Percentiles rank a stretch among this genome's conserved stretches.
Evolutionary conservation across 2,113 vertebrate genomes (phyloP).

Genomic region (Melanotaenia duboulayi): DNA sequence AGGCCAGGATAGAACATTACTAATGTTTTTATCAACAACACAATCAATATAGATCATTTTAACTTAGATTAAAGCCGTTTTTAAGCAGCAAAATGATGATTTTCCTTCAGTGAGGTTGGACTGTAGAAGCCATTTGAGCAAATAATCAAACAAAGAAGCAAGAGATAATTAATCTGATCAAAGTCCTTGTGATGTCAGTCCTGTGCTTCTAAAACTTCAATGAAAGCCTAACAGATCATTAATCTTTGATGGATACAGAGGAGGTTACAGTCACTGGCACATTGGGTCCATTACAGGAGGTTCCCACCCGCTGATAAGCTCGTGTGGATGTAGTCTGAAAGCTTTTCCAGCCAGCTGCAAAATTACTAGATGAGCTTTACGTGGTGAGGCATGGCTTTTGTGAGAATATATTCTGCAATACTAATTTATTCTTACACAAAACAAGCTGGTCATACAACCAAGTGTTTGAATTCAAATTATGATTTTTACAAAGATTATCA

Average conservation of each 20-base stretch:
- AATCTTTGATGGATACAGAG: slow-evolving; percentile 5
- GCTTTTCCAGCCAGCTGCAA: slow-evolving; percentile 30
- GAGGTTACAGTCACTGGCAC: slow-evolving; percentile 34
- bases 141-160: neutral
- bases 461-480: neutral
- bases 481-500: neutral
- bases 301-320: slow-evolving; percentile 43
- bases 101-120: neutral
- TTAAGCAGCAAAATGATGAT: neutral
- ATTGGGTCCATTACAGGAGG: neutral
- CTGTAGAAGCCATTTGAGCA: neutral
- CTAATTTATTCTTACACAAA: neutral
- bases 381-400: neutral
- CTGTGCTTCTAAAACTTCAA: neutral
- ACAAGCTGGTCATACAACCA: neutral
- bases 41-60: neutral
- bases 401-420: too few species aligned
- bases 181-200: neutral
- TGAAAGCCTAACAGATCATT: neutral
- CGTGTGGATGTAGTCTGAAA: slow-evolving; percentile 32
- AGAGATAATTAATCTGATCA: neutral
- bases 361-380: slow-evolving; percentile 33
- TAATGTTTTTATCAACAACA: neutral
- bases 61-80: neutral
- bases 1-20: neutral